A percentile compares a stretch with the other conserved stretches of the same genome.
Evolutionary conservation across 1,140 invertebrate species (phyloP).

Genomic region (Gonioctena quinquepunctata): DNA sequence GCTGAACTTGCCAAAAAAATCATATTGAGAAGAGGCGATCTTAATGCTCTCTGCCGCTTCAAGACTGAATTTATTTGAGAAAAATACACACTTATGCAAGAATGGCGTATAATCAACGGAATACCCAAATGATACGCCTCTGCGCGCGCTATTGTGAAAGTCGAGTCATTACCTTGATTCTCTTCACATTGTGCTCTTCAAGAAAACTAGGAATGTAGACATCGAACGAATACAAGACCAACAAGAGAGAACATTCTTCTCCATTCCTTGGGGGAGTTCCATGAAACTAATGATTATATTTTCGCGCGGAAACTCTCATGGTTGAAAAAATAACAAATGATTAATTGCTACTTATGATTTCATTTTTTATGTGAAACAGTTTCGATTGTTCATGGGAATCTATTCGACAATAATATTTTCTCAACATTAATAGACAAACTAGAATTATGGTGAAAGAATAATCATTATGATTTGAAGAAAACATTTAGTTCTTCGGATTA

Average conservation of each 20-base stretch:
- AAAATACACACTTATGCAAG: no score
- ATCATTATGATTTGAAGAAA: background rate
- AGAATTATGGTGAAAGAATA: background rate
- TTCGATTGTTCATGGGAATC: background rate
- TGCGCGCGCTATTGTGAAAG: background rate
- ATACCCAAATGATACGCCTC: background rate
- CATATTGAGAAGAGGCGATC: no score
- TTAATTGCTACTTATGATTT: constrained; percentile 3
- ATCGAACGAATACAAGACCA: background rate
- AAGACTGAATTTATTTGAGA: no score
- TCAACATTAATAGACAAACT: background rate
- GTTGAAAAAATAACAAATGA: background rate
- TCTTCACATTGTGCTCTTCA: background rate
- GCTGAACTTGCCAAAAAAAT: no score
- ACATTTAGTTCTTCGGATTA: no score
- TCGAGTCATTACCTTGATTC: constrained; percentile 5
- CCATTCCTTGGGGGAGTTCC: background rate
- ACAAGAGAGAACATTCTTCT: background rate
- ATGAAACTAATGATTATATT: background rate
- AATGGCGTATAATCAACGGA: no score
- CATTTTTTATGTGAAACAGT: constrained; percentile 7
- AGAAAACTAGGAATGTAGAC: background rate
- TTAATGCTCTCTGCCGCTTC: no score
- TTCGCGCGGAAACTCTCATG: background rate
- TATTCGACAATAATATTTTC: background rate